These are phyloP conservation scores for Thoracochromis brauschi DNA, from an alignment of 2,113 vertebrate genomes.

Conservation along the genomic window DNA sequence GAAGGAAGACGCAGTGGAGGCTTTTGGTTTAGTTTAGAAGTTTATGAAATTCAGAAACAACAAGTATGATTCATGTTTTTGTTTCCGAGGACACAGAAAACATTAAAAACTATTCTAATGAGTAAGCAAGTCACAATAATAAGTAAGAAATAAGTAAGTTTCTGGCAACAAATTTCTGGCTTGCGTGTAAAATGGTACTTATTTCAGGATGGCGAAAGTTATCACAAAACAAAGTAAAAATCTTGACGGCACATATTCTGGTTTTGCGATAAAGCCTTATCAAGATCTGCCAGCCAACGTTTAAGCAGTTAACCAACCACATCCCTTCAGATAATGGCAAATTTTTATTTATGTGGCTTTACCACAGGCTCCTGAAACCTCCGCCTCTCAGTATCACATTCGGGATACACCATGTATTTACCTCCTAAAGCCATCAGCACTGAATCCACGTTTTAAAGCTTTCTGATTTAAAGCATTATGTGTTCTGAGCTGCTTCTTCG, in stretches of 20 bases:
- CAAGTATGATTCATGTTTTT: not conserved
- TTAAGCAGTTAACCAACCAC: not conserved
- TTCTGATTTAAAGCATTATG: not conserved
- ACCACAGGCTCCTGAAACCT: not conserved
- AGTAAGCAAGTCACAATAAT: not conserved
- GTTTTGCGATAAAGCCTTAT: not conserved
- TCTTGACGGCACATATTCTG: not conserved
- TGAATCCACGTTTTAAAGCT: not conserved
- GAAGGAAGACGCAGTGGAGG: not conserved
- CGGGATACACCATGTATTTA: not conserved
- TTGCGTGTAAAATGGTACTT: not conserved
- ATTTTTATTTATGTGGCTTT: not conserved
- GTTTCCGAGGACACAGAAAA: not conserved
- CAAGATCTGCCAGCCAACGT: not conserved
- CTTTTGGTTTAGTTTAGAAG: not conserved
- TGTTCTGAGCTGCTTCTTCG: not conserved
- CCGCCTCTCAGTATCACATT: not conserved
- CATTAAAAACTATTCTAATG: not conserved
- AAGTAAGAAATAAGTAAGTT: not conserved
- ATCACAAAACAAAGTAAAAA: not conserved
- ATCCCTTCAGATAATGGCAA: not conserved
- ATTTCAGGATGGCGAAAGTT: not conserved
- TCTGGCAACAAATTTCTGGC: not conserved
- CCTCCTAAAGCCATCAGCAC: not conserved
- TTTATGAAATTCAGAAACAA: not conserved